phyloP scores from a whole-genome alignment of 2,888 invertebrate species.

The Limnephilus rhombicus region DNA sequence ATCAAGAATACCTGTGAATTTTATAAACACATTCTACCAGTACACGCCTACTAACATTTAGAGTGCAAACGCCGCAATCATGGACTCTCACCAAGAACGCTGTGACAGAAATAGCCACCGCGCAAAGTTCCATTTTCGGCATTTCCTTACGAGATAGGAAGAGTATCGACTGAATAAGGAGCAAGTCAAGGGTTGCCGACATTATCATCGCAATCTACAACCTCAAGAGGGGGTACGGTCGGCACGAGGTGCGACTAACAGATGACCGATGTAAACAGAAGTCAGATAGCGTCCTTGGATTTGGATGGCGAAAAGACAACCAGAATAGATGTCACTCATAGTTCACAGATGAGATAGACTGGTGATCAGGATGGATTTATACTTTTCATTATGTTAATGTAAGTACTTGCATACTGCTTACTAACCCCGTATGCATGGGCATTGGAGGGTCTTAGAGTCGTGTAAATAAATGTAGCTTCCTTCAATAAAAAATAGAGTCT shows the following conservation, averaged over 20 bases:
- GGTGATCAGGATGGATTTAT: too few relatives aligned
- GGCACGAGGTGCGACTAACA: not conserved
- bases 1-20: too few relatives aligned
- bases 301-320: not conserved
- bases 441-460: too few relatives aligned
- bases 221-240: not conserved
- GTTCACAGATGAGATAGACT: not conserved
- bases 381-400: too few relatives aligned
- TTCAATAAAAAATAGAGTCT: too few relatives aligned
- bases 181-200: not conserved
- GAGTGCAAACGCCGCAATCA: not conserved
- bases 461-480: too few relatives aligned
- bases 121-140: not conserved
- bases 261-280: not conserved
- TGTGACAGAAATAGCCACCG: not conserved
- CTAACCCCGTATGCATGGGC: too few relatives aligned
- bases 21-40: too few relatives aligned
- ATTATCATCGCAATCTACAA: not conserved
- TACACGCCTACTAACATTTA: too few relatives aligned
- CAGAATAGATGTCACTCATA: not conserved
- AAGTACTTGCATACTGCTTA: too few relatives aligned
- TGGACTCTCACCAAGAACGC: not conserved
- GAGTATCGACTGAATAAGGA: not conserved
- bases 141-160: not conserved
- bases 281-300: not conserved